phyloP scores from a whole-genome alignment of 2,797 vertebrate species.

The Phataginus tetradactyla region DNA sequence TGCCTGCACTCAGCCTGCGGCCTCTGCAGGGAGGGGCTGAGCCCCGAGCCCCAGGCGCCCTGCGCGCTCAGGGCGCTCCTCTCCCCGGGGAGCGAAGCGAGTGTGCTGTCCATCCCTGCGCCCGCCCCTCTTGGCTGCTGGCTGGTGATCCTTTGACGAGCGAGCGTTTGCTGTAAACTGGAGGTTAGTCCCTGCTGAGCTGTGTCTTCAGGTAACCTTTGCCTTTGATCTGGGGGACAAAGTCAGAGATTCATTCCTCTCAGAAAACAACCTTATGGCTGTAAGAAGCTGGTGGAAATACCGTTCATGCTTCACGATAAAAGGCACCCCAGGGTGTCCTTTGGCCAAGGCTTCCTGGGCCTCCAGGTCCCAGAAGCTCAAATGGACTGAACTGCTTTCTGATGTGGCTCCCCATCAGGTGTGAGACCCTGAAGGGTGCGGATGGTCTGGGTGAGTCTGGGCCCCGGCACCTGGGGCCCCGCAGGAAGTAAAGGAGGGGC shows the following conservation, averaged over 20 bases:
- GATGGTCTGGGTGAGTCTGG: background rate
- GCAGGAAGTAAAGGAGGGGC: background rate
- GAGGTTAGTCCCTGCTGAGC: accelerated
- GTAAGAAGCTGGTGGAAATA: background rate
- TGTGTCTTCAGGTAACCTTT: background rate
- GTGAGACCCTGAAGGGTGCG: background rate
- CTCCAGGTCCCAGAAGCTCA: background rate
- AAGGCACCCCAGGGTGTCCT: background rate
- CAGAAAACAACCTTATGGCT: background rate
- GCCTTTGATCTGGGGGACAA: background rate
- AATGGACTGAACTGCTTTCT: background rate
- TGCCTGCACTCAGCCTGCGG: background rate
- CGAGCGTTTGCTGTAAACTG: background rate
- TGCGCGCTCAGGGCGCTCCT: accelerated
- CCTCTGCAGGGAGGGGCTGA: background rate
- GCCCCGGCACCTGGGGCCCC: background rate
- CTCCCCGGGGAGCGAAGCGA: background rate
- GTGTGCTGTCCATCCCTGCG: background rate
- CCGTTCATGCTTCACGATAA: background rate
- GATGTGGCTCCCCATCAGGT: background rate
- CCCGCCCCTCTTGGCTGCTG: background rate
- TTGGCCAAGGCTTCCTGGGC: background rate
- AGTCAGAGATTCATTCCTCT: background rate
- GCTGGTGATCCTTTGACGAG: accelerated
- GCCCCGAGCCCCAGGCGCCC: background rate